Percentiles rank a stretch among this genome's conserved stretches.
phyloP scores from a whole-genome alignment of 2,113 vertebrate species.

The Colossoma macropomum region DNA sequence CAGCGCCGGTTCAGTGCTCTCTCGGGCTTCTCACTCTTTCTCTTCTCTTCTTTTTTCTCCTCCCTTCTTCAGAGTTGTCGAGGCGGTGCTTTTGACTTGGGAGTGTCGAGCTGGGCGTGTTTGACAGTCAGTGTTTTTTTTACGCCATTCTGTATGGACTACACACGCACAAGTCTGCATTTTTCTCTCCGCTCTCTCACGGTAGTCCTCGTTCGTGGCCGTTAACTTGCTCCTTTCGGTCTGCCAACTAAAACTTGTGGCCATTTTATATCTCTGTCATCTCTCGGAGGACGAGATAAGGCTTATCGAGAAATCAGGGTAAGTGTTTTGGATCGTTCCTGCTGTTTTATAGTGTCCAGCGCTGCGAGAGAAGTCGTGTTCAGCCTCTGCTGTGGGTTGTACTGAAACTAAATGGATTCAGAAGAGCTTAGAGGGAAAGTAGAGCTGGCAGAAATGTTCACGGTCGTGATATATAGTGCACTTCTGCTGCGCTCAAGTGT shows the following conservation, averaged over 20 bases:
- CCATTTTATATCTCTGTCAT: background rate
- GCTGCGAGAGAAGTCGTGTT: too few relatives aligned
- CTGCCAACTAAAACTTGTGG: background rate
- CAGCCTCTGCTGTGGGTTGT: too few relatives aligned
- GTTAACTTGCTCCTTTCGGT: background rate
- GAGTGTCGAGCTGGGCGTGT: conserved; percentile 17
- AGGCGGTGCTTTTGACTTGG: conserved; percentile 20
- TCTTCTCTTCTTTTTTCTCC: too few relatives aligned
- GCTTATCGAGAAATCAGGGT: background rate
- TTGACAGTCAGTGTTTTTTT: conserved; percentile 3
- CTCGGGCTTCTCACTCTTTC: too few relatives aligned
- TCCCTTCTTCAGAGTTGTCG: background rate
- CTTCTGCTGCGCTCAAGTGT: too few relatives aligned
- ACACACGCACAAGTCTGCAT: background rate
- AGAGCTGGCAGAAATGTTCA: too few relatives aligned
- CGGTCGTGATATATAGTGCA: too few relatives aligned
- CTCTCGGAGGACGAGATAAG: background rate
- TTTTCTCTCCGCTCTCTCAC: background rate
- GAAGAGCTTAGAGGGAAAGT: too few relatives aligned
- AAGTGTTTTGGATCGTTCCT: background rate
- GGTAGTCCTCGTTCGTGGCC: background rate
- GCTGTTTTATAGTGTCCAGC: background rate
- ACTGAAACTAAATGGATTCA: too few relatives aligned
- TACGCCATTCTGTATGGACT: conserved; percentile 11
- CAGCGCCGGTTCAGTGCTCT: too few relatives aligned